Evolutionary conservation across 2,797 vertebrate species (phyloP).

Genomic region (Bradypus variegatus): DNA sequence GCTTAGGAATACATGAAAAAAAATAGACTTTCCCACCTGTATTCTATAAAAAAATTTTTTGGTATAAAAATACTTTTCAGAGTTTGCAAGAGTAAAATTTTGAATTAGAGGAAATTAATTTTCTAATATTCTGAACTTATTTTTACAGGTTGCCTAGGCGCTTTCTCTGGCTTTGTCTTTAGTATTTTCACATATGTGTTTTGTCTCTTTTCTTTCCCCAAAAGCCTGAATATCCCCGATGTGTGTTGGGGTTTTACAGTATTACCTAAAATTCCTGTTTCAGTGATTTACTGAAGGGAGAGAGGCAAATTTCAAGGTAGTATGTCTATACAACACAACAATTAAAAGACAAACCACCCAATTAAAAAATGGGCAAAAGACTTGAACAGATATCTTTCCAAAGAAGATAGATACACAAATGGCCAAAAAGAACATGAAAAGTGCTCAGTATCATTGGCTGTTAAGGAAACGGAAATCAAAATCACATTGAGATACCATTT

Average conservation of each 20-base stretch:
- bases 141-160: background rate
- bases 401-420: no score
- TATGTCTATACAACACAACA: no score
- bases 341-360: no score
- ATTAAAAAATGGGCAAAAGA: no score
- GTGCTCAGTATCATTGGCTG: no score
- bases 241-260: slow-evolving; percentile 5
- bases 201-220: slow-evolving; percentile 33
- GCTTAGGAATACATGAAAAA: slow-evolving; percentile 41
- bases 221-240: background rate
- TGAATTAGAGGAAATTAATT: background rate
- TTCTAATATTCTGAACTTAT: background rate
- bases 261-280: background rate
- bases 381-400: no score
- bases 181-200: background rate
- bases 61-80: slow-evolving; percentile 19
- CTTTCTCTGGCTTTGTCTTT: background rate
- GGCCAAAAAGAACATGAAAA: no score
- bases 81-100: slow-evolving; percentile 2
- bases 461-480: no score
- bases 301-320: slow-evolving; percentile 19
- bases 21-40: slow-evolving; percentile 7
- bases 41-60: background rate
- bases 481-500: no score
- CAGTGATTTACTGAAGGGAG: background rate